Conservation (phyloP, 2,888 invertebrate genomes). For the Lasioglossum leucozonium region DNA sequence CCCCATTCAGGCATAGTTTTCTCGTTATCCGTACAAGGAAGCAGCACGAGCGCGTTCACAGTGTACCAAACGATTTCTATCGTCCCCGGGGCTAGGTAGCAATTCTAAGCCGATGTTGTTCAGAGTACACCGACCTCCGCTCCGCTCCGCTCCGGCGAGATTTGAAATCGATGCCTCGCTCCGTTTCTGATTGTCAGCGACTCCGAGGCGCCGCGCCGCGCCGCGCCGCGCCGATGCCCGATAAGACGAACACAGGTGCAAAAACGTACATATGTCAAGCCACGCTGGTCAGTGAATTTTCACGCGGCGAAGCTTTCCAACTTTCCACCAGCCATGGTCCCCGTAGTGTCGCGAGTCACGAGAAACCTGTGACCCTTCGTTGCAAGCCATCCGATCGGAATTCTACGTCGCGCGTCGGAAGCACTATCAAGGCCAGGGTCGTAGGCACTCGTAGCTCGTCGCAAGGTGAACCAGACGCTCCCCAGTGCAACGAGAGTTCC, state of each 20-base stretch:
- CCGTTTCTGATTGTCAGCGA: constrained; percentile 57
- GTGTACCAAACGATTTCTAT: constrained; percentile 60
- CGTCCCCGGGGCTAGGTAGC: constrained; percentile 30
- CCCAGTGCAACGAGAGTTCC: constrained; percentile 21
- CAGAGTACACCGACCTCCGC: constrained; percentile 61
- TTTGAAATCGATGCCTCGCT: constrained; percentile 56
- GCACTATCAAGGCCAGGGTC: constrained; percentile 58
- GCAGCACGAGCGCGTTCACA: constrained; percentile 43
- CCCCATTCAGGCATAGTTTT: constrained; percentile 50
- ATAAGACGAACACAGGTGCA: constrained; percentile 61
- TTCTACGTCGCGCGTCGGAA: constrained; percentile 45
- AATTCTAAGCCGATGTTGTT: constrained; percentile 31
- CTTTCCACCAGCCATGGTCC: constrained; percentile 45
- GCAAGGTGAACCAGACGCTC: constrained; percentile 49
- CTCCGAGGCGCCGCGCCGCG: constrained; percentile 27
- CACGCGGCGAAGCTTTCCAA: constrained; percentile 36
- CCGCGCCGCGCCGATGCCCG: constrained; percentile 43
- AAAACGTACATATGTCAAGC: constrained; percentile 12
- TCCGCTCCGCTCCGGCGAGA: constrained; percentile 26
- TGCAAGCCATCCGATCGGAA: constrained; percentile 24
- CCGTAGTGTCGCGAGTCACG: constrained; percentile 47
- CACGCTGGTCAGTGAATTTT: constrained; percentile 23
- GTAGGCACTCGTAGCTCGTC: constrained; percentile 10
- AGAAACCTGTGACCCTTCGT: constrained; percentile 63
- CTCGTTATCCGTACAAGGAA: constrained; percentile 65